These are phyloP conservation scores for Corvus cornix DNA, from an alignment of 2,113 vertebrate genomes.

Conservation along the genomic window DNA sequence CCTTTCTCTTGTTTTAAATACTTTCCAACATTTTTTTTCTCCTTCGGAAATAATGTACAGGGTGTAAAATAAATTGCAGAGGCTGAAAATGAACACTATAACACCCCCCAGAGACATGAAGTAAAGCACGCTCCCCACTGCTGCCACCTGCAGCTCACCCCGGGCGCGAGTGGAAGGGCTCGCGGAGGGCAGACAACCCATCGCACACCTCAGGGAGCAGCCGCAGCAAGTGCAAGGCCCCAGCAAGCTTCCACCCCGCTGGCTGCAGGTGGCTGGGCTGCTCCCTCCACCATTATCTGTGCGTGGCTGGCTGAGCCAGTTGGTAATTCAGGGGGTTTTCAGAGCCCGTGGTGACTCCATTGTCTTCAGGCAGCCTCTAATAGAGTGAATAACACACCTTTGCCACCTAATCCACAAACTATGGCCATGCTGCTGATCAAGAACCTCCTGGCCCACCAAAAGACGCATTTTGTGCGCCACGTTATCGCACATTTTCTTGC, in stretches of 20 bases:
- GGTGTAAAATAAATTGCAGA: neutral
- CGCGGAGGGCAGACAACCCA: neutral
- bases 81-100: neutral
- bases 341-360: accelerated
- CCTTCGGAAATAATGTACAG: neutral
- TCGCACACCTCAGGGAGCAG: neutral
- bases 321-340: neutral
- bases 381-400: neutral
- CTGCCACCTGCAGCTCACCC: neutral
- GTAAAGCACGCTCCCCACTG: neutral
- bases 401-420: neutral
- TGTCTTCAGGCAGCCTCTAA: neutral
- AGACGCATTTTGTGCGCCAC: neutral
- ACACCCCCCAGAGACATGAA: neutral
- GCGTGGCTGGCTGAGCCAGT: neutral
- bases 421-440: neutral
- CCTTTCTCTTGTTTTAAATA: neutral
- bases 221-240: neutral
- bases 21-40: neutral
- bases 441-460: neutral
- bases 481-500: neutral
- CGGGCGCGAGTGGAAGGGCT: neutral
- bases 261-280: neutral
- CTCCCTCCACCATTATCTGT: neutral
- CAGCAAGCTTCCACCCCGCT: neutral